phyloP scores from a whole-genome alignment of 2,888 invertebrate genomes.

The Sinopyrophorus schimmeli region DNA sequence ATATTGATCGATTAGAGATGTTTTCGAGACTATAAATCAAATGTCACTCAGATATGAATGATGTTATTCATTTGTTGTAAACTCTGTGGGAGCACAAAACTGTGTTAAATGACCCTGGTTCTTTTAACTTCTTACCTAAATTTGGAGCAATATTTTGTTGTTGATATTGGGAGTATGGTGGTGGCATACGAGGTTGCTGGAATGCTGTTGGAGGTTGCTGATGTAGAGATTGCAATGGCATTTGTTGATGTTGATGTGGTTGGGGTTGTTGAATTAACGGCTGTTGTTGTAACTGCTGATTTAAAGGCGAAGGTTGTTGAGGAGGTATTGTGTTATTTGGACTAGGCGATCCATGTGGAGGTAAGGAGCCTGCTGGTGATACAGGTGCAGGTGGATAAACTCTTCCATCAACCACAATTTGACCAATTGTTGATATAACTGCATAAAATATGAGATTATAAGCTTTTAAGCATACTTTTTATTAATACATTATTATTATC shows the following conservation, averaged over 20 bases:
- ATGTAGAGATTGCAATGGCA: conserved; percentile 40
- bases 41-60: no score
- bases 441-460: no score
- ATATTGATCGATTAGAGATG: no score
- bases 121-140: no score
- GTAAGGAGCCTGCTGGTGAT: conserved; percentile 48
- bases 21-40: no score
- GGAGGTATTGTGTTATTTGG: conserved; percentile 53
- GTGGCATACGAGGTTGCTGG: conserved; percentile 54
- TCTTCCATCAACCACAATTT: conserved; percentile 82
- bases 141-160: conserved; percentile 14
- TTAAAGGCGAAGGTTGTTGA: conserved; percentile 48
- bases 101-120: no score
- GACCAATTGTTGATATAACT: conserved; percentile 79
- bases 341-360: conserved; percentile 46
- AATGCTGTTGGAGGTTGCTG: conserved; percentile 43
- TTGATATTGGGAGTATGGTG: conserved; percentile 49
- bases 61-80: no score
- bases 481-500: no score
- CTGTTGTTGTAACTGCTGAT: conserved; percentile 45
- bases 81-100: no score
- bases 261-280: conserved; percentile 44
- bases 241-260: conserved; percentile 44
- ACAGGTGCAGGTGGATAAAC: conserved; percentile 65
- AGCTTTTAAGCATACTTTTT: conserved; percentile 8